These are phyloP conservation scores for Branchinecta lynchi DNA, from an alignment of 1,140 invertebrate species.

Conservation along the genomic window DNA sequence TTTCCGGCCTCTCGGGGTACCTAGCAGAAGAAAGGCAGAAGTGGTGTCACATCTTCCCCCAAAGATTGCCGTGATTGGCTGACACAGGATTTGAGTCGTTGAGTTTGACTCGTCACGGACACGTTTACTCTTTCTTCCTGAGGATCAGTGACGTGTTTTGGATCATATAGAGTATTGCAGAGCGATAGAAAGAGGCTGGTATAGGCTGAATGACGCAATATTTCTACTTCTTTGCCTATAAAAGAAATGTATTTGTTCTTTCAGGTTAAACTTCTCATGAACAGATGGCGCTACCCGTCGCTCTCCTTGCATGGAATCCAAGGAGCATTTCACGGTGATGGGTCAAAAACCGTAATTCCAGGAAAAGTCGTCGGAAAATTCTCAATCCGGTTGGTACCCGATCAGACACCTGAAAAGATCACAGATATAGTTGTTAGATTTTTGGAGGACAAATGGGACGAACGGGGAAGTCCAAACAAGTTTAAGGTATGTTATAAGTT, in stretches of 20 bases:
- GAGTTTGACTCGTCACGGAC: too few species aligned
- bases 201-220: too few species aligned
- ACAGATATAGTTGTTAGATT: constrained; percentile 55
- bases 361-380: constrained; percentile 90
- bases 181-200: too few species aligned
- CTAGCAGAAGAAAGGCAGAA: too few species aligned
- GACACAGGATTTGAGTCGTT: too few species aligned
- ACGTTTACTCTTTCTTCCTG: too few species aligned
- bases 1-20: too few species aligned
- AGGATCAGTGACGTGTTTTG: too few species aligned
- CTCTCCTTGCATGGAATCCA: constrained; percentile 83
- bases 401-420: constrained; percentile 65
- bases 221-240: too few species aligned
- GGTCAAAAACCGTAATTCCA: constrained; percentile 90
- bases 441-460: constrained; percentile 46
- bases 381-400: constrained; percentile 81
- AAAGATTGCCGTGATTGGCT: too few species aligned
- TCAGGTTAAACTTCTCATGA: constrained; percentile 56
- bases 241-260: background rate
- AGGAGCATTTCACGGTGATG: constrained; percentile 80
- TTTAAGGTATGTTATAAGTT: constrained; percentile 52
- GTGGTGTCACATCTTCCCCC: too few species aligned
- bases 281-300: constrained; percentile 76
- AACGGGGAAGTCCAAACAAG: constrained; percentile 65
- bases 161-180: too few species aligned